A percentile compares a stretch with the other conserved stretches of the same genome.
Evolutionary conservation across 2,797 vertebrate genomes (phyloP).

Genomic region (Lophotriccus pileatus): DNA sequence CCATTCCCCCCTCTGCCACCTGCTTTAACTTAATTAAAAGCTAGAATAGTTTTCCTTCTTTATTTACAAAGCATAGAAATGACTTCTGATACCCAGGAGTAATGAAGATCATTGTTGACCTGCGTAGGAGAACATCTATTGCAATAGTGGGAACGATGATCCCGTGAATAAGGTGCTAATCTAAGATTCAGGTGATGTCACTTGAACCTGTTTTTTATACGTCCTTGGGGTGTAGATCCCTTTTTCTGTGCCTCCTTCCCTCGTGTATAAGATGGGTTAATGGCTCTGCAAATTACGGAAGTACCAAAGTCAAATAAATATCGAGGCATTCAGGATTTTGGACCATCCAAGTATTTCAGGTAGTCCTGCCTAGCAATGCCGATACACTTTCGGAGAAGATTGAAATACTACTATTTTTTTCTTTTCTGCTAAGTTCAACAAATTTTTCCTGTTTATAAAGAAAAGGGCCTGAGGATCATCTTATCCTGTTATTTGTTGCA

Average conservation of each 20-base stretch:
- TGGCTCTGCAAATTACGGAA: not conserved
- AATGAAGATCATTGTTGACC: not conserved
- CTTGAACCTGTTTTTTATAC: not conserved
- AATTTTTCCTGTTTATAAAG: constrained; percentile 33
- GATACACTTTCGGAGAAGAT: not conserved
- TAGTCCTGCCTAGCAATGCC: not conserved
- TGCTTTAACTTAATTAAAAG: not conserved
- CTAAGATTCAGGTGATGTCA: not conserved
- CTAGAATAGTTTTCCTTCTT: not conserved
- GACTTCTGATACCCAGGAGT: not conserved
- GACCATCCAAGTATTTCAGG: not conserved
- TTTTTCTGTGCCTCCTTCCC: not conserved
- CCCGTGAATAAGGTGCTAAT: not conserved
- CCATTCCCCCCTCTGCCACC: not conserved
- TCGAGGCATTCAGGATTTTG: not conserved
- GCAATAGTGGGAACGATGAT: not conserved
- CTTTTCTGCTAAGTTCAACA: not conserved
- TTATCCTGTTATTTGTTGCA: constrained; percentile 19
- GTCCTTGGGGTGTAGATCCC: not conserved
- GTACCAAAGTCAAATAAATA: not conserved
- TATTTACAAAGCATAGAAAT: not conserved
- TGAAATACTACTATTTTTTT: not conserved
- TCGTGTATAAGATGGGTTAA: not conserved
- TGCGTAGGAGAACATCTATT: not conserved
- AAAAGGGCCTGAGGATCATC: not conserved